Conservation (phyloP, 2,113 vertebrate species). For the Montifringilla adamsi region DNA sequence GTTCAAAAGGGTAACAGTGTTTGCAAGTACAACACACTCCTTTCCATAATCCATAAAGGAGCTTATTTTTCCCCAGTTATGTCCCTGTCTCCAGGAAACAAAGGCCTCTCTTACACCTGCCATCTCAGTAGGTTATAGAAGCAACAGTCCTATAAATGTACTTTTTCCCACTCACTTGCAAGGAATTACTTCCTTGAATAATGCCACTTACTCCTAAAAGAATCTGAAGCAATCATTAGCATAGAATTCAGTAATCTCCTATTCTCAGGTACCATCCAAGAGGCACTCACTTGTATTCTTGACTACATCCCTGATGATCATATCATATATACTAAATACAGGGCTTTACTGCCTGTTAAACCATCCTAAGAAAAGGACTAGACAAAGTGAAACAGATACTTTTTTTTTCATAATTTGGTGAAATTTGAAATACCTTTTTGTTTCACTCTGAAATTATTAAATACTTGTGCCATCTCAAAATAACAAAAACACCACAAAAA, state of each 20-base stretch:
- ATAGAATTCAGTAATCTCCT: background rate
- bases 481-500: background rate
- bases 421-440: background rate
- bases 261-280: background rate
- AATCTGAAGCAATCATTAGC: background rate
- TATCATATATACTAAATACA: background rate
- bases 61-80: background rate
- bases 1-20: background rate
- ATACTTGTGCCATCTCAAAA: background rate
- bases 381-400: background rate
- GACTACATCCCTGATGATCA: background rate
- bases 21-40: background rate
- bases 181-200: background rate
- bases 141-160: background rate
- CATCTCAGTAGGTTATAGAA: background rate
- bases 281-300: background rate
- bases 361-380: background rate
- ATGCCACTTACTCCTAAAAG: background rate
- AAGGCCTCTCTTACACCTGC: background rate
- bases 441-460: background rate
- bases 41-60: background rate
- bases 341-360: background rate
- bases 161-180: background rate
- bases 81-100: background rate
- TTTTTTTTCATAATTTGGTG: background rate